phyloP scores from a whole-genome alignment of 2,797 vertebrate genomes.

The Uromys caudimaculatus region DNA sequence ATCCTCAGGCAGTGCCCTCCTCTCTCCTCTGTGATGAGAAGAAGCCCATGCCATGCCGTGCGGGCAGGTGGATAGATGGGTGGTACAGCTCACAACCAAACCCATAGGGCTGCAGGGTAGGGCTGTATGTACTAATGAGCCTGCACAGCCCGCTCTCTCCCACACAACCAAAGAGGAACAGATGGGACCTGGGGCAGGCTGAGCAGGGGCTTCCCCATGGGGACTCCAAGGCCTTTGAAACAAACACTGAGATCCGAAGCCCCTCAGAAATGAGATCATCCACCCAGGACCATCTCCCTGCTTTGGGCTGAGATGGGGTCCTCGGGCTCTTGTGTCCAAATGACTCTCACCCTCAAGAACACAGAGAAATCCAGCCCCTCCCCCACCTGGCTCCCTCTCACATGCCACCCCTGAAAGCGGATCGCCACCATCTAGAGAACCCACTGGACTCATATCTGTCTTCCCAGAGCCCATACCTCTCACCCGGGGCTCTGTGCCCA shows the following conservation, averaged over 20 bases:
- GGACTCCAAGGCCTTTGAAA: background rate
- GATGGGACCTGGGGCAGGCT: slow-evolving; percentile 31
- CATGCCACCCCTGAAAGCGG: background rate
- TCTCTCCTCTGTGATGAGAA: background rate
- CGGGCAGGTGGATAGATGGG: background rate
- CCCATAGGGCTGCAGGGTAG: background rate
- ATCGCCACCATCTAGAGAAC: background rate
- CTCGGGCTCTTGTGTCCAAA: too few relatives aligned
- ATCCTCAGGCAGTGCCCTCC: background rate
- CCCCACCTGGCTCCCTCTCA: background rate
- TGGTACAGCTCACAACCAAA: background rate
- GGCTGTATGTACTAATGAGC: background rate
- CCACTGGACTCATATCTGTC: background rate
- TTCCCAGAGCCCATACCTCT: background rate
- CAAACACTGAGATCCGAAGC: background rate
- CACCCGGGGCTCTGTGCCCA: background rate
- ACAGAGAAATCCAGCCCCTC: background rate
- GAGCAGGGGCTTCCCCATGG: background rate
- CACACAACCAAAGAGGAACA: background rate
- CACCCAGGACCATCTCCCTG: background rate
- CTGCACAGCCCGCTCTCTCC: background rate
- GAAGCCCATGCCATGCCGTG: background rate
- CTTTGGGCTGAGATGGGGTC: background rate
- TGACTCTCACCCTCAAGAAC: background rate
- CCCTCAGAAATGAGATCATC: background rate